Base-by-base conservation (phyloP, 2,888 invertebrate species). In the Choreutis nemorana region DNA sequence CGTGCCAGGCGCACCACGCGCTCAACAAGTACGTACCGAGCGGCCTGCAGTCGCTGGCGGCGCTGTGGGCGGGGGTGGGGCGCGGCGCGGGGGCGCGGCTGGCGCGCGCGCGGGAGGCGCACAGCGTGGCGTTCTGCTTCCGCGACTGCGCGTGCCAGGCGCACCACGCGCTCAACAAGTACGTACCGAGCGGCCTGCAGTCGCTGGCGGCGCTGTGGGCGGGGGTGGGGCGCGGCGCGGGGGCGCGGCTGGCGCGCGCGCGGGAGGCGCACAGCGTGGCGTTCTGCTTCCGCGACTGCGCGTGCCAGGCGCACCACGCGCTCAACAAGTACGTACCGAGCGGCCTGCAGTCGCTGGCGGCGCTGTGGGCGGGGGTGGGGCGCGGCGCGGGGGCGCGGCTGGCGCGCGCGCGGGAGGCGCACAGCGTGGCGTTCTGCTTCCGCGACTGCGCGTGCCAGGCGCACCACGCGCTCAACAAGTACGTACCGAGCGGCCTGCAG, bases 11-110 rank as follows among this genome's bases (percentile, higher is more conserved):
- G 3, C 84, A 86, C 7, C 87, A 87, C 29, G 72, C 79, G 26
- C 82, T 86, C 31, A 75, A 80, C 49, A 77, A 65, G 81, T 80
- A 35, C 45, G 30, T 38, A 6, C n/a, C n/a, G n/a, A n/a, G n/a
- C n/a, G n/a, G n/a, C n/a, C n/a, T n/a, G n/a, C 96, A 96, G 67
- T 95, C 95, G 44, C 89, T 91, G 0, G 78, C 93, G 42, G 92
- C 61, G 9, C 35, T 89, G 32, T 81, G 83, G 34, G 16, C 72
- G 79, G 23, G 87, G 88, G 51, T 34, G 50, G 1, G 33, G n/a
- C 9, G 13, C 10, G 37, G 25, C 2, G 61, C 49, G 8, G 62
- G 50, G 28, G 73, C 87, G 46, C 67, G 84, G 5, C 85, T 85
- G 31, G 67, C 92, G 3, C 80, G 80, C 14, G 82, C 94, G 8